These are phyloP conservation scores for Gnathonemus echidnorhynchus DNA, from an alignment of 2,113 vertebrate species.

Conservation along the genomic window DNA sequence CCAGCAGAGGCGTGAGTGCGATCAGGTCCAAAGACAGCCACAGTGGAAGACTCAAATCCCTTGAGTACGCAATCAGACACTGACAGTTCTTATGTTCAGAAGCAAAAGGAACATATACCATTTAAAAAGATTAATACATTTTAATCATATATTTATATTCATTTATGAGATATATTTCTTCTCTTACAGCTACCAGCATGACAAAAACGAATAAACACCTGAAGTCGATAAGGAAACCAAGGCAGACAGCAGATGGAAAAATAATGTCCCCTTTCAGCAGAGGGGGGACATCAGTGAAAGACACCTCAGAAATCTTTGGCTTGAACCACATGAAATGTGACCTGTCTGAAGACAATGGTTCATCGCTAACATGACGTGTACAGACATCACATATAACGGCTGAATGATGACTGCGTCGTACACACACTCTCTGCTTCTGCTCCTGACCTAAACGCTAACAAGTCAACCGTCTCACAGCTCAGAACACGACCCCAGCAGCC, in stretches of 20 bases:
- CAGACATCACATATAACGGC: not conserved
- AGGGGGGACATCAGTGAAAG: conserved; percentile 32
- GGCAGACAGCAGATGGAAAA: conserved; percentile 50
- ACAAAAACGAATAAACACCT: conserved; percentile 47
- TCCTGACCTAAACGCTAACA: conserved; percentile 54
- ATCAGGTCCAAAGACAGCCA: not conserved
- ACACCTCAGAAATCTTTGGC: conserved; percentile 58
- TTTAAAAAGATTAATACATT: conserved; percentile 35
- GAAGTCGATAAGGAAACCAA: not conserved
- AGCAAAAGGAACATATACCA: conserved; percentile 22
- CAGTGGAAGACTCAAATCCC: conserved; percentile 16
- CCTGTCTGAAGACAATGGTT: conserved; percentile 23
- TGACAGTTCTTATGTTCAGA: conserved; percentile 17
- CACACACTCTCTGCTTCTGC: conserved; percentile 31
- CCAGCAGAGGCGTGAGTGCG: not conserved
- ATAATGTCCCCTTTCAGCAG: conserved; percentile 32
- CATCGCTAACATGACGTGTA: not conserved
- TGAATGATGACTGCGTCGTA: not conserved
- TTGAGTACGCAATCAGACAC: conserved; percentile 28
- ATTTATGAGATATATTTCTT: conserved; percentile 40
- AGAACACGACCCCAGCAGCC: conserved; percentile 17
- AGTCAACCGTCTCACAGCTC: conserved; percentile 24
- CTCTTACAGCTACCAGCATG: conserved; percentile 40
- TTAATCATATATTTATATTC: conserved; percentile 33
- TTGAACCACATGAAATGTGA: conserved; percentile 52